phyloP scores from a whole-genome alignment of 92 coral and sea anemone genomes.

The Zoanthus solanderi region DNA sequence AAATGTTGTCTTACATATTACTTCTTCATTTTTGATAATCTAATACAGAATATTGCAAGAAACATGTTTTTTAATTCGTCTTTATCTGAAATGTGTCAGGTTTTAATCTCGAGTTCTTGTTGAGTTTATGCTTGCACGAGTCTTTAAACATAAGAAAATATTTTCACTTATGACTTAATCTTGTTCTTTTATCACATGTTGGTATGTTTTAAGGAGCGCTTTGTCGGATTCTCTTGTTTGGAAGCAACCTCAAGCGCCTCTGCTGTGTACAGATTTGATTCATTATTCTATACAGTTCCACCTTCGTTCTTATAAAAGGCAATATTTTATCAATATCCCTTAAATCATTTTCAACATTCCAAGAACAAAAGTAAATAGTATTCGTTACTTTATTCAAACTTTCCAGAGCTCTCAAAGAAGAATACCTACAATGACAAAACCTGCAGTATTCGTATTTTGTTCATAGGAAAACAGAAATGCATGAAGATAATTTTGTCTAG shows the following conservation, averaged over 20 bases:
- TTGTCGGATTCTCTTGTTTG: conserved; percentile 22
- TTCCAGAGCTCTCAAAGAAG: background rate
- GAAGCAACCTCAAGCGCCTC: background rate
- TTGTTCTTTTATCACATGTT: background rate
- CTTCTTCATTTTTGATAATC: too few species aligned
- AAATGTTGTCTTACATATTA: background rate
- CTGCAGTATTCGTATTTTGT: background rate
- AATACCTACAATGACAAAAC: background rate
- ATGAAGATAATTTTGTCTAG: conserved; percentile 2
- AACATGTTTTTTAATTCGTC: background rate
- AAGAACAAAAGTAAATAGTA: background rate
- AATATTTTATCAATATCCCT: background rate
- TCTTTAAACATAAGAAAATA: background rate
- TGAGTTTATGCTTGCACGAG: too few species aligned
- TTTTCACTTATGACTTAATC: background rate
- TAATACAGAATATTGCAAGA: too few species aligned
- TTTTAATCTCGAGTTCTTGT: background rate
- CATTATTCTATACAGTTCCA: background rate
- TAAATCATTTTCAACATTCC: background rate
- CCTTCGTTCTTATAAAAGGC: background rate
- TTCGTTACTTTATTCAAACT: background rate
- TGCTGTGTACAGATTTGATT: conserved; percentile 1
- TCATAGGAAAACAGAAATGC: conserved; percentile 3
- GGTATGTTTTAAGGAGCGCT: background rate
- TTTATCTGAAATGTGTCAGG: background rate